Base-by-base conservation (phyloP, 2,797 vertebrate species). In the Mergus octosetaceus region DNA sequence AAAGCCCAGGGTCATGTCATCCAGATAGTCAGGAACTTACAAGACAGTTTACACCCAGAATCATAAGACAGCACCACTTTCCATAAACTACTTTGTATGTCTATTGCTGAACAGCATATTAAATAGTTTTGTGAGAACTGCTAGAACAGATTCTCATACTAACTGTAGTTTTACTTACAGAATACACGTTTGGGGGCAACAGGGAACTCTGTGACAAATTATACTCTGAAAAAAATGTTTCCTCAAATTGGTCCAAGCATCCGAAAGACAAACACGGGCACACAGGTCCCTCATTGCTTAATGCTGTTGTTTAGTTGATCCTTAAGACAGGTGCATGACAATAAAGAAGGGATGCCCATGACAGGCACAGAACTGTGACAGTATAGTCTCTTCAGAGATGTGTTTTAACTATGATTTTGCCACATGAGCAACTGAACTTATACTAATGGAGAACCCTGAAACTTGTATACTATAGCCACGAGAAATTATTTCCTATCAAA, bases 211-310 rank as follows among this genome's bases (percentile, higher is more conserved):
- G 15, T 19, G 58, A 83, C 20, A 85, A 85, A 69, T 91, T 71
- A 64, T 20, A 90, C 62, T 93, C 89, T 28, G 20, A 84, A 43
- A 94, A 91, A 92, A 79, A 74, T 11, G 62, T 78, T 69, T 85
- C 94, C 83, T 86, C 95, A 96, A 95, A 97, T 97, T 98, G 98
- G 97, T 98, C 97, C 97, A 97, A 94, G 95, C 36, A 78, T 94
- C 57, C 5, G 12, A 72, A 92, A 87, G 75, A 38, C 28, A n/a
- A 57, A 47, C 24, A 84, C 57, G 83, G 89, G 38, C 51, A 73
- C 25, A 32, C 0, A 2, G 28, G n/a, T 89, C 85, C 65, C 85
- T 91, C 80, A 17, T 21, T 53, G 56, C 45, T 87, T 75, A 80
- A 72, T 61, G 80, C 20, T 94, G 91, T 83, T 87, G 68, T 56